phyloP scores from a whole-genome alignment of 1,140 invertebrate genomes.

The Holotrichia oblita region DNA sequence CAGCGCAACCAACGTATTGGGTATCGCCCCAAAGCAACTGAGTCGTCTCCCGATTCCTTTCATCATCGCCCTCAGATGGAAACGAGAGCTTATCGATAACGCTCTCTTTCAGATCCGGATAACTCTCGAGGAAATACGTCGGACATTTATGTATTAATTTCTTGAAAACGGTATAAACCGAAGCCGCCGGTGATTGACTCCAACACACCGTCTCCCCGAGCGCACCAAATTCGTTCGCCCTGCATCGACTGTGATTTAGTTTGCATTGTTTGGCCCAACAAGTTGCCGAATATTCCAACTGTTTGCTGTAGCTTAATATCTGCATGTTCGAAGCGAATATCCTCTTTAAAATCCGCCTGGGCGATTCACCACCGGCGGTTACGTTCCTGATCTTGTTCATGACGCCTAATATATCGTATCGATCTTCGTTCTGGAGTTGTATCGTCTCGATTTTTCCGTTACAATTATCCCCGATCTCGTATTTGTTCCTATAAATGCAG shows the following conservation, averaged over 20 bases:
- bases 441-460: background rate
- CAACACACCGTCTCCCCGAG: background rate
- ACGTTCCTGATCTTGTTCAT: background rate
- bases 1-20: background rate
- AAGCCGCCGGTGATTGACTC: background rate
- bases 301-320: background rate
- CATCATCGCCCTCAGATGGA: background rate
- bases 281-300: background rate
- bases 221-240: background rate
- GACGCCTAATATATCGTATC: background rate
- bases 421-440: background rate
- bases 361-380: background rate
- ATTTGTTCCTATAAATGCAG: background rate
- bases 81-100: background rate
- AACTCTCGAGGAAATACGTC: background rate
- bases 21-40: background rate
- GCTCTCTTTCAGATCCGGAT: background rate
- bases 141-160: background rate
- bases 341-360: background rate
- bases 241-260: constrained; percentile 7
- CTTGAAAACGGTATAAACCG: background rate
- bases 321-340: constrained; percentile 18
- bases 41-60: background rate
- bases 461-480: background rate
- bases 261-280: constrained; percentile 34